These are phyloP conservation scores for Semicossyphus pulcher DNA, from an alignment of 2,113 vertebrate genomes.

Conservation along the genomic window DNA sequence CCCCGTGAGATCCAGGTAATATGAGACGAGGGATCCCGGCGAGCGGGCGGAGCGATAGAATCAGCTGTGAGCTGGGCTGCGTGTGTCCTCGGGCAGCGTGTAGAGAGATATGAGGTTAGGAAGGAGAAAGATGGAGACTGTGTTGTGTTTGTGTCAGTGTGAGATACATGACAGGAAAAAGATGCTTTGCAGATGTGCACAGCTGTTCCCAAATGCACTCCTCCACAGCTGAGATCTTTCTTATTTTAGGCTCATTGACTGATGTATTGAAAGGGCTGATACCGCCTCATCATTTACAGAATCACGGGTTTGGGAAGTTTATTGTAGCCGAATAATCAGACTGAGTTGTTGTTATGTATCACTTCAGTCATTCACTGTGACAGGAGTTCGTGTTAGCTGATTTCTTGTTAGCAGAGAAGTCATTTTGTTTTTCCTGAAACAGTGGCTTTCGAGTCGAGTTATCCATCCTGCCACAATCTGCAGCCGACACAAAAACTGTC, in stretches of 20 bases:
- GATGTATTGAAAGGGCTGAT: neutral
- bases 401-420: neutral
- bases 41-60: slow-evolving; percentile 15
- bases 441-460: neutral
- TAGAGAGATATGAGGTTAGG: slow-evolving; percentile 19
- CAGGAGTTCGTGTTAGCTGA: neutral
- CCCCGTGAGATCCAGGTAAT: slow-evolving; percentile 61
- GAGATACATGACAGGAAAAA: neutral
- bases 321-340: neutral
- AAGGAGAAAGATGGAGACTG: slow-evolving; percentile 3
- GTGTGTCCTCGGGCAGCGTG: slow-evolving; percentile 26
- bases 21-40: slow-evolving; percentile 40
- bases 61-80: slow-evolving; percentile 2
- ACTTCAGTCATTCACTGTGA: neutral
- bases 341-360: neutral
- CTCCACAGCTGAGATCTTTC: neutral
- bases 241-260: neutral
- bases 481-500: neutral
- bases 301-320: neutral
- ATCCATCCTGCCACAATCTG: neutral
- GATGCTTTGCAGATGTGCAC: neutral
- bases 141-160: slow-evolving; percentile 4
- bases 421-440: neutral
- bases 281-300: neutral
- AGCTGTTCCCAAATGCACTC: neutral